phyloP scores from a whole-genome alignment of 2,888 invertebrate genomes.

The Sthenelais limicola region DNA sequence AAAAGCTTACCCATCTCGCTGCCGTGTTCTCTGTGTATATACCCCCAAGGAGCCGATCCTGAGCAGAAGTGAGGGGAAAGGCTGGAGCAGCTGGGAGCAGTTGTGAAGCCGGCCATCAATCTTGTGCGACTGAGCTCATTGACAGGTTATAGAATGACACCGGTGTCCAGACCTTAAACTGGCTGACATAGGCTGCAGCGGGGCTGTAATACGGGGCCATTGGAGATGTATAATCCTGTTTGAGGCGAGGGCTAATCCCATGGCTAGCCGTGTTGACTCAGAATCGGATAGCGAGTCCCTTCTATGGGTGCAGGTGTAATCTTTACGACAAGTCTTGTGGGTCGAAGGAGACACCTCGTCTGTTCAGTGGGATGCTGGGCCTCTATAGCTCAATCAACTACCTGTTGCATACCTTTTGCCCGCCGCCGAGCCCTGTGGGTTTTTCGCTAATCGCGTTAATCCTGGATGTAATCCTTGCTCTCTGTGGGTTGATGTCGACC shows the following conservation, averaged over 20 bases:
- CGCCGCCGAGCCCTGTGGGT: constrained; percentile 13
- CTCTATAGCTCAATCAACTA: neutral
- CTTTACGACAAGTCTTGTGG: neutral
- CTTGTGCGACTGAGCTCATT: constrained; percentile 14
- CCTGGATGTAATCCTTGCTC: constrained; percentile 6
- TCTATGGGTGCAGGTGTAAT: neutral
- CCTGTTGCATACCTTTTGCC: constrained; percentile 34
- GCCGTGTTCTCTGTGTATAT: no score
- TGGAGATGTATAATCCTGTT: constrained; percentile 31
- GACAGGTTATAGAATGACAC: constrained; percentile 38
- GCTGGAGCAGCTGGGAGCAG: constrained; percentile 7
- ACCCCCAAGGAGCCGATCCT: no score
- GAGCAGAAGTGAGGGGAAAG: no score
- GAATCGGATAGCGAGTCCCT: constrained; percentile 28
- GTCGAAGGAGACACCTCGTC: neutral
- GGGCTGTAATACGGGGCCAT: constrained; percentile 33
- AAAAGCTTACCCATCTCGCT: no score
- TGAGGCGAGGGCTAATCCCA: constrained; percentile 33
- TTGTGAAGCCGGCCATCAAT: constrained; percentile 24
- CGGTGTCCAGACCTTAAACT: constrained; percentile 17
- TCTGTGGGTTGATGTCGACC: neutral
- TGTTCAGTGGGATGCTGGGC: neutral
- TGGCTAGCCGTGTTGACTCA: constrained; percentile 8
- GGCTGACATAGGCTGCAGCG: constrained; percentile 1
- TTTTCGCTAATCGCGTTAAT: constrained; percentile 31